These are phyloP conservation scores for Caenorhabditis sulstoni DNA, from an alignment of 2,888 invertebrate species.

Conservation along the genomic window DNA sequence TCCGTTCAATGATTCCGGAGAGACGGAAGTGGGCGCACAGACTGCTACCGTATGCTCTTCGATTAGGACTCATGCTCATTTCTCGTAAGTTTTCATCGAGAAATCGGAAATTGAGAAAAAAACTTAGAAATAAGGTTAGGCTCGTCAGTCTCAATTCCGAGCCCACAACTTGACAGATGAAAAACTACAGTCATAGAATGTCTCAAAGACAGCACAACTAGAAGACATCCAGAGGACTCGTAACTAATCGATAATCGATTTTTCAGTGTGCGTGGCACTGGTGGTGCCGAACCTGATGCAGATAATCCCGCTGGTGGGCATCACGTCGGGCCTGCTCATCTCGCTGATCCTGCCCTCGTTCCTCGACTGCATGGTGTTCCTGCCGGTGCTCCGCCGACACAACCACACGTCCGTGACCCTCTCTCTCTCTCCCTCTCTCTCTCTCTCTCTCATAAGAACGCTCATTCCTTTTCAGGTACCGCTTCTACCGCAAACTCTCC, in stretches of 20 bases:
- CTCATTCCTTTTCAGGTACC: too few relatives aligned
- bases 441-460: too few relatives aligned
- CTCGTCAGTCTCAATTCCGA: too few relatives aligned
- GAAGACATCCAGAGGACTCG: too few relatives aligned
- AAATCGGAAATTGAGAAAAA: background rate
- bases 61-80: conserved; percentile 86
- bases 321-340: conserved; percentile 67
- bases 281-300: conserved; percentile 65
- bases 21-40: conserved; percentile 82
- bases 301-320: conserved; percentile 72
- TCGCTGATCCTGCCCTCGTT: conserved; percentile 69
- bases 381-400: conserved; percentile 53
- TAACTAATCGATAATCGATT: background rate
- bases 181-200: too few relatives aligned
- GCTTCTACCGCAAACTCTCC: conserved; percentile 44
- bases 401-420: too few relatives aligned
- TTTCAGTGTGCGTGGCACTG: conserved; percentile 68
- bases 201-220: too few relatives aligned
- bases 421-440: too few relatives aligned
- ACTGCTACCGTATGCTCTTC: conserved; percentile 86
- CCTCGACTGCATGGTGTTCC: conserved; percentile 64
- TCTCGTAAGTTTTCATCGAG: conserved; percentile 86
- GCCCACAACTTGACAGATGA: too few relatives aligned
- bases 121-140: too few relatives aligned
- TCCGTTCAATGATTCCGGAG: conserved; percentile 80